phyloP scores from a whole-genome alignment of 2,888 invertebrate species.

The Pheosia tremula region DNA sequence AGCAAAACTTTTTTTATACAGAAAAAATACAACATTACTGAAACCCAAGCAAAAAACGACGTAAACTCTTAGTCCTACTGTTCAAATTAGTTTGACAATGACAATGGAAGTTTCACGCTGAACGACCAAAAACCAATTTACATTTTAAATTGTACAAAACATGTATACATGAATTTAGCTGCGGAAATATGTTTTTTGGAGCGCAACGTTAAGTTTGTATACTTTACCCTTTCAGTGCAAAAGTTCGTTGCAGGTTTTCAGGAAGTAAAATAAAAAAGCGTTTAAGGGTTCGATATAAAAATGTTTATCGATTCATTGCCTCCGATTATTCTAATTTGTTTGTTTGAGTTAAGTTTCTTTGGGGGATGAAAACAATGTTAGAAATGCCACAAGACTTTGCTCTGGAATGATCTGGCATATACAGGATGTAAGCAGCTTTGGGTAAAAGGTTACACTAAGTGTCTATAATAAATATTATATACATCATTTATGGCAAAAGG shows the following conservation, averaged over 20 bases:
- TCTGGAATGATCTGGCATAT: no score
- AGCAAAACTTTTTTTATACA: slow-evolving; percentile 22
- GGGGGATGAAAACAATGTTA: background rate
- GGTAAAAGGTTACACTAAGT: no score
- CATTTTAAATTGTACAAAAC: slow-evolving; percentile 26
- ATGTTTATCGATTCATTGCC: slow-evolving; percentile 28
- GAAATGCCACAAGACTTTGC: no score
- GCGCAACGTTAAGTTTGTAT: slow-evolving; percentile 23
- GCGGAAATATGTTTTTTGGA: slow-evolving; percentile 10
- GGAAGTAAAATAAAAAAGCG: slow-evolving; percentile 27
- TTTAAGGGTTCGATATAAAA: slow-evolving; percentile 22
- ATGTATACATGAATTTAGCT: slow-evolving; percentile 21
- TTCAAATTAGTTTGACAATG: slow-evolving; percentile 1
- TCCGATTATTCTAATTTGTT: background rate
- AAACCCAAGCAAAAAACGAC: slow-evolving; percentile 7
- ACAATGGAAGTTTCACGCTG: background rate
- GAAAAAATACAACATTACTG: slow-evolving; percentile 27
- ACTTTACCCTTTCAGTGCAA: slow-evolving; percentile 32
- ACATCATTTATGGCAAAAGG: no score
- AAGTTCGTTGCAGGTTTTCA: slow-evolving; percentile 39
- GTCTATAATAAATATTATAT: no score
- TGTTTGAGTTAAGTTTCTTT: background rate
- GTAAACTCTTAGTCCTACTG: accelerated
- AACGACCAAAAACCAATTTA: slow-evolving; percentile 25
- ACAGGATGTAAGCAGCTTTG: no score